Evolutionary conservation across 2,888 invertebrate species (phyloP).

Genomic region (Spodoptera exigua): DNA sequence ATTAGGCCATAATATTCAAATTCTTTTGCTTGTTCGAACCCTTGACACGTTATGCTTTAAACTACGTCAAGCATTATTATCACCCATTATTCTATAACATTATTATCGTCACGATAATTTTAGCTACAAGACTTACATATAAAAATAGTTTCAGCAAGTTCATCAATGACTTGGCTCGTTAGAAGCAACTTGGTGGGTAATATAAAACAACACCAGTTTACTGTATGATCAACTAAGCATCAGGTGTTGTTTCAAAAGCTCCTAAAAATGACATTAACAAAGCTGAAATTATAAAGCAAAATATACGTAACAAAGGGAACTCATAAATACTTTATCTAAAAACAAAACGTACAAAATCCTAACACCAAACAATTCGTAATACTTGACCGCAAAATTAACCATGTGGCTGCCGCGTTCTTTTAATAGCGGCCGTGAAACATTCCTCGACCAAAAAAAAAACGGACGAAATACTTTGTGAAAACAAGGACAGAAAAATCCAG

Average conservation of each 20-base stretch:
- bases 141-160: too few relatives aligned
- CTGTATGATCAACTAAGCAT: neutral
- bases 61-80: too few relatives aligned
- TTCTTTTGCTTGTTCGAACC: too few relatives aligned
- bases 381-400: conserved; percentile 52
- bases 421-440: conserved; percentile 48
- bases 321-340: conserved; percentile 44
- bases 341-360: conserved; percentile 40
- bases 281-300: conserved; percentile 6
- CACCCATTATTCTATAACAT: too few relatives aligned
- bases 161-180: too few relatives aligned
- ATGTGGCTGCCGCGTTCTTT: conserved; percentile 47
- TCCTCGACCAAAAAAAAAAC: conserved; percentile 45
- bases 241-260: too few relatives aligned
- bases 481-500: conserved; percentile 60
- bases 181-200: too few relatives aligned
- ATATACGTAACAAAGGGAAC: conserved; percentile 17
- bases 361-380: conserved; percentile 50
- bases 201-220: too few relatives aligned
- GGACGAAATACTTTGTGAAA: conserved; percentile 47
- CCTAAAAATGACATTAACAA: neutral
- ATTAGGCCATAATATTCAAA: too few relatives aligned
- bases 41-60: too few relatives aligned
- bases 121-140: too few relatives aligned
- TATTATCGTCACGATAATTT: too few relatives aligned